These are phyloP conservation scores for Lophotis ruficrista DNA, from an alignment of 2,113 vertebrate genomes.

Conservation along the genomic window DNA sequence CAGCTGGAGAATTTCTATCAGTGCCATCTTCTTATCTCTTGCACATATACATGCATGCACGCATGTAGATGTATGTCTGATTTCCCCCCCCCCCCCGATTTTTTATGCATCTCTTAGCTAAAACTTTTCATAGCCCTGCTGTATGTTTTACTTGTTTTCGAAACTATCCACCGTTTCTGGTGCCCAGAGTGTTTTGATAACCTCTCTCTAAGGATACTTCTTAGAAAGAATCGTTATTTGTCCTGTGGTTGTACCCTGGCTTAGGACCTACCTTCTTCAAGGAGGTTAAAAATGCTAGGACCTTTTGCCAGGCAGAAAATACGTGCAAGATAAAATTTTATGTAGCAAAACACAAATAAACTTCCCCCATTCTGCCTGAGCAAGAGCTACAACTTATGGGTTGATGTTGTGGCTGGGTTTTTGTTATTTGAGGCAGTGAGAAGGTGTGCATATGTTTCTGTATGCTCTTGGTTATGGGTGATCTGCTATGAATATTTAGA, in stretches of 20 bases:
- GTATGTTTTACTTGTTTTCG: not conserved
- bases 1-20: not conserved
- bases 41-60: too few species aligned
- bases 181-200: not conserved
- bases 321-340: not conserved
- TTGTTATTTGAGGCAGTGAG: not conserved
- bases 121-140: not conserved
- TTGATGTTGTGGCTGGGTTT: not conserved
- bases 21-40: not conserved
- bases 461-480: not conserved
- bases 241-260: not conserved
- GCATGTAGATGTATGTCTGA: not conserved
- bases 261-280: not conserved
- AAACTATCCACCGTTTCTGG: not conserved
- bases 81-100: accelerated
- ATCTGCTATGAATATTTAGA: not conserved
- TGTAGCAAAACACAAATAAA: not conserved
- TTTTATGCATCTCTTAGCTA: not conserved
- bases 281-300: not conserved
- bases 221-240: not conserved
- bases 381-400: not conserved
- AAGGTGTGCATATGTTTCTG: not conserved
- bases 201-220: not conserved
- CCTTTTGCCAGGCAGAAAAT: not conserved
- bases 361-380: not conserved